A percentile compares a stretch with the other conserved stretches of the same genome.
Evolutionary conservation across 1,140 invertebrate genomes (phyloP).

Genomic region (Druon quercuslanigerum): DNA sequence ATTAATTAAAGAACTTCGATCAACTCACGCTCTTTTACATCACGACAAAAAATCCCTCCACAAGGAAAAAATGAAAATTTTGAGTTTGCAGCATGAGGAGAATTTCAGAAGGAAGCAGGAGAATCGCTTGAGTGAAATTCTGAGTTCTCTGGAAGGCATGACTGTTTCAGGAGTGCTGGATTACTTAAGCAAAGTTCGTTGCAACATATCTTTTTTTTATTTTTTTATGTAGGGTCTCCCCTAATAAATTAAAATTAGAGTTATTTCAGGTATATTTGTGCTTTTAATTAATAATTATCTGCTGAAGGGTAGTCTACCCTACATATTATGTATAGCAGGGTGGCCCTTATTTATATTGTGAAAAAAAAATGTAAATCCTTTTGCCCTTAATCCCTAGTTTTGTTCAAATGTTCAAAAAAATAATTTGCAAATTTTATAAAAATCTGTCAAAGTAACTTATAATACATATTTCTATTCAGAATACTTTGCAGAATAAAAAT

Average conservation of each 20-base stretch:
- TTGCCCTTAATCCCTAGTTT: too few relatives aligned
- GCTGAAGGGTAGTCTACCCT: too few relatives aligned
- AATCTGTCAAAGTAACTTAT: too few relatives aligned
- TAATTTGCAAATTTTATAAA: too few relatives aligned
- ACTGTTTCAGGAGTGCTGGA: conserved; percentile 81
- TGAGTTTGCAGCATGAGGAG: conserved; percentile 69
- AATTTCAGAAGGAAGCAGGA: conserved; percentile 62
- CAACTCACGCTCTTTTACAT: conserved; percentile 76
- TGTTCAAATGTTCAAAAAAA: too few relatives aligned
- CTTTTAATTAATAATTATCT: too few relatives aligned
- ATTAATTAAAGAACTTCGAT: conserved; percentile 82
- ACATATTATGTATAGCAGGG: too few relatives aligned
- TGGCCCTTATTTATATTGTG: too few relatives aligned
- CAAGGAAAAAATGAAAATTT: conserved; percentile 71
- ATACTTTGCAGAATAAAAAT: too few relatives aligned
- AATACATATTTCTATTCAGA: too few relatives aligned
- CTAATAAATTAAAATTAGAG: conserved; percentile 8
- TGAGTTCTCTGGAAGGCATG: conserved; percentile 79
- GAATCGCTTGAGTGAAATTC: conserved; percentile 73
- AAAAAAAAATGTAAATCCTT: too few relatives aligned
- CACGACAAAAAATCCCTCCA: conserved; percentile 74
- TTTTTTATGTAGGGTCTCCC: neutral
- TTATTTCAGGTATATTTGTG: neutral
- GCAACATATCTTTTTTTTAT: conserved; percentile 30
- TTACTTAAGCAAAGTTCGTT: conserved; percentile 79